Conservation (phyloP, 2,797 vertebrate species). For the Poecilia velifera region DNA sequence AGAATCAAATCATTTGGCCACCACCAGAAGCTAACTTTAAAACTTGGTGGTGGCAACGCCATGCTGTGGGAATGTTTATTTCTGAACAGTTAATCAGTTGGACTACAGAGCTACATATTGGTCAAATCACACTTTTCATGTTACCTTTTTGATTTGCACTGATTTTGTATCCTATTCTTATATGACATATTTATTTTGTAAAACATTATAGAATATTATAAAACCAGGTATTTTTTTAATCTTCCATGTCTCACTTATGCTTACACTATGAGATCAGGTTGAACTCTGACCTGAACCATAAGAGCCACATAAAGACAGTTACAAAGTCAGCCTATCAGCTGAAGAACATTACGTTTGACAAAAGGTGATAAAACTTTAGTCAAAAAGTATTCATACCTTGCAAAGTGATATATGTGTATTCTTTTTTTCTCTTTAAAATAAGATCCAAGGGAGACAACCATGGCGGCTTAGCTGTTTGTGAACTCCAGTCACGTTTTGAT, state of each 20-base stretch:
- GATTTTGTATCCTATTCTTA: background rate
- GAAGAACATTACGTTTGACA: background rate
- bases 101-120: background rate
- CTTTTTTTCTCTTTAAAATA: background rate
- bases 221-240: background rate
- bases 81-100: background rate
- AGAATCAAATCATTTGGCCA: background rate
- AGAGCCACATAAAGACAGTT: too few relatives aligned
- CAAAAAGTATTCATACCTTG: background rate
- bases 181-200: background rate
- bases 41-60: background rate
- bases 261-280: background rate
- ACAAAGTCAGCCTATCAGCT: background rate
- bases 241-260: background rate
- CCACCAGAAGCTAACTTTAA: background rate
- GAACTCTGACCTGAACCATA: too few relatives aligned
- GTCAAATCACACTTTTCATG: background rate
- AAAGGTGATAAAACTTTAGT: background rate
- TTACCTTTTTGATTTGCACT: background rate
- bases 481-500: slow-evolving; percentile 25
- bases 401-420: background rate
- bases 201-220: background rate
- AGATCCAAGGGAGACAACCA: background rate
- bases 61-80: background rate
- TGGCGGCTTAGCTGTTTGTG: background rate